Evolutionary conservation across 2,797 vertebrate genomes (phyloP).

Genomic region (Trachurus trachurus): DNA sequence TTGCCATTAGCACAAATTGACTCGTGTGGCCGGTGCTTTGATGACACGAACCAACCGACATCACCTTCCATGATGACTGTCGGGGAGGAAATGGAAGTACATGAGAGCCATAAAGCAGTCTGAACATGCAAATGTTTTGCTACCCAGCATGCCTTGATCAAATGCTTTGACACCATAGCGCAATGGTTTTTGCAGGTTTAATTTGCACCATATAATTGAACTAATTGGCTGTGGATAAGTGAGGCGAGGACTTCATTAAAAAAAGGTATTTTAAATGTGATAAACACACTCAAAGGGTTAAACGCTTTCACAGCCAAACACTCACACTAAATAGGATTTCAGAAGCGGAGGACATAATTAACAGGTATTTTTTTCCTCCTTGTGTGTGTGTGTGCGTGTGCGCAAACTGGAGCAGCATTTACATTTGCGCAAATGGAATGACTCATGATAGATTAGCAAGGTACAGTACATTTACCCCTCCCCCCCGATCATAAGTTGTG

Average conservation of each 20-base stretch:
- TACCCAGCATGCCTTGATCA: conserved; percentile 31
- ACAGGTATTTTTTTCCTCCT: not conserved
- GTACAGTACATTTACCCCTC: conserved; percentile 32
- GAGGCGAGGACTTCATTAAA: conserved; percentile 42
- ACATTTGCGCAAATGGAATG: conserved; percentile 48
- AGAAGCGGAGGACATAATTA: conserved; percentile 30
- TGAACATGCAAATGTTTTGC: conserved; percentile 13
- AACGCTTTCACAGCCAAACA: conserved; percentile 21
- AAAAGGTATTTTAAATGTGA: conserved; percentile 34
- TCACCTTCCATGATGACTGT: conserved; percentile 21
- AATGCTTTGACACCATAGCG: conserved; percentile 37
- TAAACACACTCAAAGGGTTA: conserved; percentile 16
- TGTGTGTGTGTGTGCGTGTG: not conserved
- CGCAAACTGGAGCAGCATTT: conserved; percentile 1
- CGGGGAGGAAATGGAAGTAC: conserved; percentile 4
- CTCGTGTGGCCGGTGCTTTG: conserved; percentile 9
- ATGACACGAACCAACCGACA: conserved; percentile 27
- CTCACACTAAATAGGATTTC: conserved; percentile 34
- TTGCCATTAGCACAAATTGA: conserved; percentile 35
- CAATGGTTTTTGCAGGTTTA: conserved; percentile 12
- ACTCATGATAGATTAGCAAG: conserved; percentile 39
- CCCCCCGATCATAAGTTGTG: conserved; percentile 33
- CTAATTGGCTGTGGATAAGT: conserved; percentile 29
- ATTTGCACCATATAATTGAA: conserved; percentile 47
- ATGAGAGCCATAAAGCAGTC: conserved; percentile 14